phyloP scores from a whole-genome alignment of 2,797 vertebrate genomes.

The Galagoides demidoff region DNA sequence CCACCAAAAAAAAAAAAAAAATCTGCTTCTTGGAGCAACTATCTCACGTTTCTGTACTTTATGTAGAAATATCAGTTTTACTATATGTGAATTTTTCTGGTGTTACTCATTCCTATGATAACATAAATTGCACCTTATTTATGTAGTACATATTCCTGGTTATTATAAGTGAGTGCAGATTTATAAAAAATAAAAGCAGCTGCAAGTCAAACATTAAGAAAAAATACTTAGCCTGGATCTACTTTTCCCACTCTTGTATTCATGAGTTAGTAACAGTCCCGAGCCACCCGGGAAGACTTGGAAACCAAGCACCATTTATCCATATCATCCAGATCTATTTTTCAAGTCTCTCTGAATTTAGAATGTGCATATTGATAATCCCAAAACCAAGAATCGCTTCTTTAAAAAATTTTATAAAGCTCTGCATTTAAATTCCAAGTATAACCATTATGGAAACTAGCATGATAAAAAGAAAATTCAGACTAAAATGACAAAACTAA shows the following conservation, averaged over 20 bases:
- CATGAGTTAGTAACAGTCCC: not conserved
- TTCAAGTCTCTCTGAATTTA: conserved; percentile 59
- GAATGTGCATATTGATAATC: conserved; percentile 34
- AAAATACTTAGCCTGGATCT: not conserved
- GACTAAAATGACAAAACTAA: conserved; percentile 54
- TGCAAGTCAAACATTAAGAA: not conserved
- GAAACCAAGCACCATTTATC: conserved; percentile 38
- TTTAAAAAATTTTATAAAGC: conserved; percentile 46
- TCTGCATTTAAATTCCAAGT: conserved; percentile 61
- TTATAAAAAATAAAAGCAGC: not conserved
- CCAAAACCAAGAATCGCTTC: conserved; percentile 45
- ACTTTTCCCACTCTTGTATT: not conserved
- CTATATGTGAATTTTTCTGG: not conserved
- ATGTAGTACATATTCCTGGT: not conserved
- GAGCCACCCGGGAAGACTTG: not conserved
- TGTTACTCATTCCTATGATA: conserved; percentile 21
- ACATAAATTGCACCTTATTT: conserved; percentile 4
- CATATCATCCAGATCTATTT: not conserved
- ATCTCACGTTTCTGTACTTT: not conserved
- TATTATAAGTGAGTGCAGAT: not conserved
- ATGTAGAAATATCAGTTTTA: not conserved
- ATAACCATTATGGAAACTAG: conserved; percentile 48
- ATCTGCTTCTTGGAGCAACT: not conserved
- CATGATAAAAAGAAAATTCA: conserved; percentile 40
- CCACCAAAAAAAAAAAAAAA: not conserved